Conservation (phyloP, 2,797 vertebrate genomes). For the Sebastes nivosus region DNA sequence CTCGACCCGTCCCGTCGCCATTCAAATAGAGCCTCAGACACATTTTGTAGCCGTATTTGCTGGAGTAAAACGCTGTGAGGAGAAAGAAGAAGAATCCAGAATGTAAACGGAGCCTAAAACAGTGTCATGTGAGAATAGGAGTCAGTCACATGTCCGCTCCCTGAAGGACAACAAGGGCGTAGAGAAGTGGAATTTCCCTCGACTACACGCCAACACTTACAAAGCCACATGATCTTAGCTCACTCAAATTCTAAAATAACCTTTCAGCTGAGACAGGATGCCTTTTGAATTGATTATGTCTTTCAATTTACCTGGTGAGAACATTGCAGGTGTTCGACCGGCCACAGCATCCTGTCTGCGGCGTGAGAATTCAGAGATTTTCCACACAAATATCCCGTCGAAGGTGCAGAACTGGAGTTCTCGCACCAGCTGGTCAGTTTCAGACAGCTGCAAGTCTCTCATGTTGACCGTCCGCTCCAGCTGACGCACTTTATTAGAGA, state of each 20-base stretch:
- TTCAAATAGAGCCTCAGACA: constrained; percentile 96
- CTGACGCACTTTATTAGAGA: constrained; percentile 91
- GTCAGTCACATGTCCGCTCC: constrained; percentile 4
- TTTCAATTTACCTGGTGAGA: constrained; percentile 90
- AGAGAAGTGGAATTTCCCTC: constrained; percentile 34
- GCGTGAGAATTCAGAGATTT: constrained; percentile 90
- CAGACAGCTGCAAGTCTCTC: constrained; percentile 90
- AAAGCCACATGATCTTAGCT: constrained; percentile 2
- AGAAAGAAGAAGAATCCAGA: not conserved
- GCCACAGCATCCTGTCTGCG: constrained; percentile 93
- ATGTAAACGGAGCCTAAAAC: not conserved
- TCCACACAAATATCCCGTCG: constrained; percentile 95
- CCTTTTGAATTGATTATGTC: not conserved
- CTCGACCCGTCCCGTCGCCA: constrained; percentile 92
- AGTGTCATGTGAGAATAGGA: not conserved
- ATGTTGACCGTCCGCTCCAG: constrained; percentile 89
- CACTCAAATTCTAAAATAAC: not conserved
- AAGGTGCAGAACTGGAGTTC: constrained; percentile 90
- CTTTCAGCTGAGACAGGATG: not conserved
- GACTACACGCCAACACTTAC: not conserved
- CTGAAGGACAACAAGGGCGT: constrained; percentile 37
- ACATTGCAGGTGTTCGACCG: constrained; percentile 92
- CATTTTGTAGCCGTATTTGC: constrained; percentile 99
- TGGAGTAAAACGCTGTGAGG: constrained; percentile 93
- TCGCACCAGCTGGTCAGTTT: constrained; percentile 88